These are phyloP conservation scores for Mactra quadrangularis DNA, from an alignment of 1,140 invertebrate species.

Conservation along the genomic window DNA sequence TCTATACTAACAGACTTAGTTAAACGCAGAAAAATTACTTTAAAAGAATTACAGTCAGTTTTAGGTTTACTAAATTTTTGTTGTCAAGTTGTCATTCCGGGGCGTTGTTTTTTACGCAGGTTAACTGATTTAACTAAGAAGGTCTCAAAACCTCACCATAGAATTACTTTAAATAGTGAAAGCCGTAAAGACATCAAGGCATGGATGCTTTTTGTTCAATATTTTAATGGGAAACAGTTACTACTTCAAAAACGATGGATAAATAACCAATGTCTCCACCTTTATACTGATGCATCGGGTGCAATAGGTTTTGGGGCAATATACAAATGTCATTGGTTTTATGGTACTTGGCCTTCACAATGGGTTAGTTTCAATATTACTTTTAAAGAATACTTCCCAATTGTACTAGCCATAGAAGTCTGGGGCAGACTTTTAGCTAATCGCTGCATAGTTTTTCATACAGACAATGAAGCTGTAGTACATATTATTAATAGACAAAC, in stretches of 20 bases:
- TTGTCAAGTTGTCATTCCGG: conserved; percentile 43
- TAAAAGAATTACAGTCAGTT: conserved; percentile 55
- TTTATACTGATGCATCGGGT: conserved; percentile 58
- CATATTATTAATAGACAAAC: conserved; percentile 1
- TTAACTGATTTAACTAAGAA: conserved; percentile 56
- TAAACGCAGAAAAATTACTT: not conserved
- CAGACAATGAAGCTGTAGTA: not conserved
- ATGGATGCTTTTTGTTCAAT: conserved; percentile 44
- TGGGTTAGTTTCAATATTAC: not conserved
- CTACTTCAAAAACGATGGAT: conserved; percentile 36
- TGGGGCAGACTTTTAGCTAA: not conserved
- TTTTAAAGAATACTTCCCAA: not conserved
- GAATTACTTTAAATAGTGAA: conserved; percentile 40
- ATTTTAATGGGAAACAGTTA: conserved; percentile 36
- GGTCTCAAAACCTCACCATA: conserved; percentile 46
- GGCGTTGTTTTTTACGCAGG: conserved; percentile 42
- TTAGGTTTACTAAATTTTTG: conserved; percentile 59
- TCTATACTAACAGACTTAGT: not conserved
- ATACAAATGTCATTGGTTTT: conserved; percentile 49
- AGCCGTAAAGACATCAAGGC: conserved; percentile 17
- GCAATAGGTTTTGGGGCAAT: conserved; percentile 44
- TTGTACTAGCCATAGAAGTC: not conserved
- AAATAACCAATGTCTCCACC: conserved; percentile 22
- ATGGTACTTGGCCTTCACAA: conserved; percentile 22
- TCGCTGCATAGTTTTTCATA: not conserved